Evolutionary conservation across 2,888 invertebrate genomes (phyloP).

Genomic region (Ischnura elegans): DNA sequence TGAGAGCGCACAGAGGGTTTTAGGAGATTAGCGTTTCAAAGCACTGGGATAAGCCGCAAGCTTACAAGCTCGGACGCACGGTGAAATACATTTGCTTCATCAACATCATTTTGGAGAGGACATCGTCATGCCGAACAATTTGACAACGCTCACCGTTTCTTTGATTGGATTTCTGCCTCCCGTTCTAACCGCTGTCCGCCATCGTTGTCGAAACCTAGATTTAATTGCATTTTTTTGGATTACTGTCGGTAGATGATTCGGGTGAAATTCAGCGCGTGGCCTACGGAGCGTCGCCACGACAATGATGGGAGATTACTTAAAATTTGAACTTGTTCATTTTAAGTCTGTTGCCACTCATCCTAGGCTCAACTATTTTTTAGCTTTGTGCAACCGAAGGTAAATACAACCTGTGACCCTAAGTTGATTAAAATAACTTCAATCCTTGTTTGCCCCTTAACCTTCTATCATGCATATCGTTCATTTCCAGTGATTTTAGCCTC

Average conservation of each 20-base stretch:
- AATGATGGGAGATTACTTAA: background rate
- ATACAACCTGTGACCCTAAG: too few species aligned
- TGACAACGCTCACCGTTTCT: background rate
- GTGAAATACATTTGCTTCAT: slow-evolving; percentile 31
- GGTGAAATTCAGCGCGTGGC: background rate
- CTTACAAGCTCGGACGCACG: background rate
- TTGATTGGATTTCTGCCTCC: background rate
- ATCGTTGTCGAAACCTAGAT: background rate
- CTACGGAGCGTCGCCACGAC: background rate
- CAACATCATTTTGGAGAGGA: background rate
- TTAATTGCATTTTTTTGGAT: background rate
- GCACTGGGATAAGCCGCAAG: slow-evolving; percentile 34
- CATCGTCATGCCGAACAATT: background rate
- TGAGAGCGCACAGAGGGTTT: slow-evolving; percentile 43
- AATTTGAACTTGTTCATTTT: background rate
- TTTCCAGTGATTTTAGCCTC: too few species aligned
- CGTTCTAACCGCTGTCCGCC: background rate
- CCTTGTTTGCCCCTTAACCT: too few species aligned
- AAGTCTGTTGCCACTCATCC: too few species aligned
- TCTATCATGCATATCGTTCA: too few species aligned
- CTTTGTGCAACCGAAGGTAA: too few species aligned
- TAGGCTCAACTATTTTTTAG: too few species aligned
- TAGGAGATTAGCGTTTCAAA: slow-evolving; percentile 43
- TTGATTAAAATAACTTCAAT: too few species aligned
- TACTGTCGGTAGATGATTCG: background rate